Conservation (phyloP, 2,113 vertebrate species). For the Lepidothrix coronata region DNA sequence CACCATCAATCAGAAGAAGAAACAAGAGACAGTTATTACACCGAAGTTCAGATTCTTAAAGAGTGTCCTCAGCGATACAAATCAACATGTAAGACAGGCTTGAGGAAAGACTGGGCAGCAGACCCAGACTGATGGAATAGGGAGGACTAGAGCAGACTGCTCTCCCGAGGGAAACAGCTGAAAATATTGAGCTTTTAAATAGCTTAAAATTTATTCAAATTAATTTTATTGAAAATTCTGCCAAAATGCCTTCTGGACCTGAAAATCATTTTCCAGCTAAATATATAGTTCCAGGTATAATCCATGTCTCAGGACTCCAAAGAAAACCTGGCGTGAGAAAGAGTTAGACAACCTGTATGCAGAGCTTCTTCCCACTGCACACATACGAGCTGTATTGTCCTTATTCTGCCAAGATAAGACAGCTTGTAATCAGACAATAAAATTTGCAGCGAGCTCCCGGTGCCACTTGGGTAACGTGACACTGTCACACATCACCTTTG, state of each 20-base stretch:
- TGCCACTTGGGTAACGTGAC: fast-evolving
- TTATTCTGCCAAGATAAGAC: neutral
- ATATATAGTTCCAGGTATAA: neutral
- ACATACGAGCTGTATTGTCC: fast-evolving
- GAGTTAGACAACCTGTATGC: neutral
- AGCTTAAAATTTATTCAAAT: neutral
- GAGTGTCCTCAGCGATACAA: neutral
- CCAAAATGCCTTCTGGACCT: neutral
- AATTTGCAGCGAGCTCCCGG: neutral
- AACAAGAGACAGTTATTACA: neutral
- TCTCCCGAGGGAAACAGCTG: neutral
- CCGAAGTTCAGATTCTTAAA: neutral
- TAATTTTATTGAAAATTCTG: neutral
- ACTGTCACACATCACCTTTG: neutral
- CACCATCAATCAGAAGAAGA: neutral
- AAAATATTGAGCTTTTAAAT: neutral
- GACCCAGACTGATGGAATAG: neutral
- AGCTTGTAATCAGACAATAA: neutral
- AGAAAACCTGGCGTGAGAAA: neutral
- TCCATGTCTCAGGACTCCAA: neutral
- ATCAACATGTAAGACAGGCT: neutral
- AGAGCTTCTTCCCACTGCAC: neutral
- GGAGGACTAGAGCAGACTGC: neutral
- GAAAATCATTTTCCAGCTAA: neutral
- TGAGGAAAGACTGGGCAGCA: neutral